Evolutionary conservation across 2,113 vertebrate species (phyloP), one percentile per base, ranked within the genome.

Genomic region (Aix galericulata): DNA sequence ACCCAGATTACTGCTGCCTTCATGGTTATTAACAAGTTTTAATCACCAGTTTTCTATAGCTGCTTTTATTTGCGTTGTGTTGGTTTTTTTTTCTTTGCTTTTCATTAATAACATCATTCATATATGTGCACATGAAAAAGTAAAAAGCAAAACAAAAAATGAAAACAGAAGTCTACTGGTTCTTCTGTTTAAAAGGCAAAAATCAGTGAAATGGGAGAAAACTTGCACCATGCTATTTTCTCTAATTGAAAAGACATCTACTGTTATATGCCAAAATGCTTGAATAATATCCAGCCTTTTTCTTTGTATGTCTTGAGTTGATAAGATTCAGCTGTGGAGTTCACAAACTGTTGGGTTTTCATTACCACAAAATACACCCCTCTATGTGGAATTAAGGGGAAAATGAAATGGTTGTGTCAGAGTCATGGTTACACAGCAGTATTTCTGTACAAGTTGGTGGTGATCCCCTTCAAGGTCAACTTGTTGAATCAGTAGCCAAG

Each of bases 391-490:
- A 44, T 48, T 80, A 62, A 58, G 52, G 76, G 72, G 55, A 91
- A 91, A 90, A 95, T 82, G 15, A 44, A 91, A 20, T 53, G 48
- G 20, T 60, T 55, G 23, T 67, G 17, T 82, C 36, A 83, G 36
- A 88, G 75, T 85, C 44, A 56, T 63, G 42, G 32, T 75, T 85
- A 74, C 82, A 27, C 38, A 83, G 60, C 71, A 68, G 38, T 71
- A 44, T 89, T 90, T 76, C 21, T 88, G 58, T 79, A 59, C 14
- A 48, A 50, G 73, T 88, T 79, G 62, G 27, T 81, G 60, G 38
- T 79, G 83, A 60, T 77, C 23, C 34, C 60, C 71, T 91, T 96
- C 94, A 85, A 88, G 95, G 93, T 96, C 96, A 95, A 55, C 79
- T 55, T 84, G 3, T 88, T 62, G 74, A 91, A 82, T 91, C 36